These are phyloP conservation scores for Nowickia ferox DNA, from an alignment of 2,888 invertebrate species.

Conservation along the genomic window DNA sequence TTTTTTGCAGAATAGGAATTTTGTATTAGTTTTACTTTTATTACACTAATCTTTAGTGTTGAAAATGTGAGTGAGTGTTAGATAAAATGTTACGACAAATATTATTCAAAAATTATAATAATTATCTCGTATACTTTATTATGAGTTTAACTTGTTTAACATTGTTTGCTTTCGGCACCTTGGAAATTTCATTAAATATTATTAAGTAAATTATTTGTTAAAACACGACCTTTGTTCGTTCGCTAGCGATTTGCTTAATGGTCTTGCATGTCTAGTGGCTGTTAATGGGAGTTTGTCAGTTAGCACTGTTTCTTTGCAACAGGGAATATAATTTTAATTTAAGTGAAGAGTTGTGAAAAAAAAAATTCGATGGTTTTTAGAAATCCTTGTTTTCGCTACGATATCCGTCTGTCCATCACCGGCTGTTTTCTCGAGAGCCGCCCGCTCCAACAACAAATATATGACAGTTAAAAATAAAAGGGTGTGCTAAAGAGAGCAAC, in stretches of 20 bases:
- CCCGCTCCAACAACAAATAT: too few relatives aligned
- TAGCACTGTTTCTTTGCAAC: background rate
- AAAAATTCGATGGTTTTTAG: too few relatives aligned
- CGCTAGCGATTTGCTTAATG: conserved; percentile 5
- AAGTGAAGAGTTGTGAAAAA: background rate
- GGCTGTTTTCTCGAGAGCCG: too few relatives aligned
- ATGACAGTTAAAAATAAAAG: too few relatives aligned
- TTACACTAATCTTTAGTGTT: conserved; percentile 36
- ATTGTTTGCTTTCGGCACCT: background rate
- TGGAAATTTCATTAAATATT: conserved; percentile 1
- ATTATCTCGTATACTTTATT: background rate
- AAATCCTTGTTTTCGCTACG: too few relatives aligned
- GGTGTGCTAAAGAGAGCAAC: too few relatives aligned
- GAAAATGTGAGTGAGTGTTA: background rate
- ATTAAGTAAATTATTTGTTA: conserved; percentile 12
- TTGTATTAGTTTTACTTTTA: conserved; percentile 41
- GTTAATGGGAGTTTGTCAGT: conserved; percentile 13
- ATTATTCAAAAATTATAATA: conserved; percentile 22
- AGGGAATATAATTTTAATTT: conserved; percentile 11
- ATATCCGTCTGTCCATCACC: too few relatives aligned
- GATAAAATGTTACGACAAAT: background rate
- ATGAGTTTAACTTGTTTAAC: background rate
- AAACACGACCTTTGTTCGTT: conserved; percentile 3
- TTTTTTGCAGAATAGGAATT: conserved; percentile 20
- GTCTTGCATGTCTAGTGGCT: conserved; percentile 26